Conservation (phyloP, 2,797 vertebrate genomes). For the Dallia pectoralis region DNA sequence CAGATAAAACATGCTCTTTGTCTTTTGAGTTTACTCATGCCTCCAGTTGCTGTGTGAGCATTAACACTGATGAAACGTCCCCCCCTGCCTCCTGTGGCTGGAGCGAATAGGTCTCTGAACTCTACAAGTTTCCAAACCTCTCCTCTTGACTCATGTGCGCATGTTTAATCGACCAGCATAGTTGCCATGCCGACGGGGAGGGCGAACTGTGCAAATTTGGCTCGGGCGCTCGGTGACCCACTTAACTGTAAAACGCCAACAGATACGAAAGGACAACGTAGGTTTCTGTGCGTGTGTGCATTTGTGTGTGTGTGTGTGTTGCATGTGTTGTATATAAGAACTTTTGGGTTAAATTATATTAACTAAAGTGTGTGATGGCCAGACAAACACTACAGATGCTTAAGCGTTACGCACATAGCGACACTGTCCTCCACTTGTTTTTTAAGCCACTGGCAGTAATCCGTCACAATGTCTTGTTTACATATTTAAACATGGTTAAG, state of each 20-base stretch:
- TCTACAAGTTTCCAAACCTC: constrained; percentile 3
- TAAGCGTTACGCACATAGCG: neutral
- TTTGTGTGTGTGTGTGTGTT: neutral
- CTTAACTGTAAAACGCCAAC: constrained; percentile 83
- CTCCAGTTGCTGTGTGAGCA: neutral
- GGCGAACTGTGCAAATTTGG: constrained; percentile 57
- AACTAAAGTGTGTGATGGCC: neutral
- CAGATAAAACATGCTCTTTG: neutral
- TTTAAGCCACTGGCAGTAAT: neutral
- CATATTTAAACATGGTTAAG: constrained; percentile 8
- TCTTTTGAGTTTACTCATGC: neutral
- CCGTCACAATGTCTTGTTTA: neutral
- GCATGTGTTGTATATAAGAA: neutral
- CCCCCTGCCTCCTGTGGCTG: neutral
- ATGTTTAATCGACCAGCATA: constrained; percentile 83
- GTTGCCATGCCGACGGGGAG: constrained; percentile 86
- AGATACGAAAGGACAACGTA: constrained; percentile 35
- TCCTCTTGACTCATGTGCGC: constrained; percentile 63
- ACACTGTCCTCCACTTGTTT: neutral
- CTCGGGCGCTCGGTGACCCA: constrained; percentile 90
- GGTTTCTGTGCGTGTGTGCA: neutral
- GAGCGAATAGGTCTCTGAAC: constrained; percentile 12
- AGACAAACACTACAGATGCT: neutral
- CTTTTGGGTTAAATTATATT: neutral
- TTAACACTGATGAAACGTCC: neutral